Evolutionary conservation across 1,140 invertebrate genomes (phyloP), one percentile per base, ranked within the genome.

Genomic region (Probaryconus sp.): DNA sequence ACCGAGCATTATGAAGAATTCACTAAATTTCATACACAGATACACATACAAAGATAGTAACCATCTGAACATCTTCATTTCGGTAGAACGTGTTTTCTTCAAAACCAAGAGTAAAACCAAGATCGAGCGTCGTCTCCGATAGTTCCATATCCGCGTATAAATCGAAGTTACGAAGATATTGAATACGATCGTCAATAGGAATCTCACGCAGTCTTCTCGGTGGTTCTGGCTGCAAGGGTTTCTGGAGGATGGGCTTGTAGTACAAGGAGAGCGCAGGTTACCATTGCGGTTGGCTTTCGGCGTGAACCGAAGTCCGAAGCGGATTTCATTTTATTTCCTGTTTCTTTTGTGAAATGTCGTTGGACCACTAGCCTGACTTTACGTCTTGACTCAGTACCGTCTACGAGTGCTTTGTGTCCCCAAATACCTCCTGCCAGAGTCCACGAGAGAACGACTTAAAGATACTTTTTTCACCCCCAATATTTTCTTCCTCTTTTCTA

Each of bases 281-380:
- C 1, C 13, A 21, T 26, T 45, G 43, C 26, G 43, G 26, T 16
- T 5, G 11, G 43, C 43, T 31, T 47, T 30, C 11, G 26, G 16
- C 42, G 42, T 11, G 43, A 10, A 45, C 20, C 42, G 18, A 45
- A 28, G 43, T 47, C 43, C 26, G 43, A 31, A 47, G 24, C 43
- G 13, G 43, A 47, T 47, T 47, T 47, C 43, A 47, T 47, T 31
- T 16, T 47, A 47, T 47, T 47, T 47, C 43, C 43, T 24, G 3
- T 47, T 47, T 14, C 43, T 47, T 47, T 47, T 47, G 43, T 35
- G 31, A 2, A 11, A 13, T 13, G 31, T 35, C 31, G 31, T 47
- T 11, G 26, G 24, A 2, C 13, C 14, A 17, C 43, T 20, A 5
- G 14, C 18, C n/a, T 24, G 24, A 47, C 43, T 31, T 47, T 47